A percentile compares a stretch with the other conserved stretches of the same genome.
phyloP scores from a whole-genome alignment of 2,113 vertebrate species.

The Cephalopholis sonnerati region DNA sequence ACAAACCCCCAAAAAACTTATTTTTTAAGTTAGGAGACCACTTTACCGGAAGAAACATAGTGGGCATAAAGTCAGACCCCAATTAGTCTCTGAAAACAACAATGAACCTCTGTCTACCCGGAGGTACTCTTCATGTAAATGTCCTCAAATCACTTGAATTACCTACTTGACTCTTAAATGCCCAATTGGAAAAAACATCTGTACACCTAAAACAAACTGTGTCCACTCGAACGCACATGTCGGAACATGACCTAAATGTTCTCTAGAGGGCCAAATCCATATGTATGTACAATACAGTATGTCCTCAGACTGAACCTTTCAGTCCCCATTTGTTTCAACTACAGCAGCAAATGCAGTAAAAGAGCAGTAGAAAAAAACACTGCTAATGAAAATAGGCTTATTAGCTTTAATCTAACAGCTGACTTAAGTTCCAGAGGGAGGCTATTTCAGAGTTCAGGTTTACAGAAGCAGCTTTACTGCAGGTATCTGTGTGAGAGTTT shows the following conservation, averaged over 20 bases:
- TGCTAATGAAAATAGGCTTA: background rate
- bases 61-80: background rate
- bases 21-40: background rate
- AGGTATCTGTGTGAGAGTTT: background rate
- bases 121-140: background rate
- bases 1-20: no score
- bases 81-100: background rate
- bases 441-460: background rate
- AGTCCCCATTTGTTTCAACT: background rate
- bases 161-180: background rate
- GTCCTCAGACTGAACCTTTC: no score
- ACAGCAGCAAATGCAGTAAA: background rate
- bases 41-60: background rate
- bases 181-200: no score
- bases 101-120: background rate
- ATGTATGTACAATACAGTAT: no score
- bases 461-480: background rate
- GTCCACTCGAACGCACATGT: no score
- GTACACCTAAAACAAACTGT: no score
- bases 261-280: no score
- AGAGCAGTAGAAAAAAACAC: background rate
- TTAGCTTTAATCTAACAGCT: background rate
- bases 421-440: constrained; percentile 4
- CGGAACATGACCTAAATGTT: no score
- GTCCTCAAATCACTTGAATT: background rate